Conservation (phyloP, 2,113 vertebrate genomes). For the Phrynosoma blainvillii region DNA sequence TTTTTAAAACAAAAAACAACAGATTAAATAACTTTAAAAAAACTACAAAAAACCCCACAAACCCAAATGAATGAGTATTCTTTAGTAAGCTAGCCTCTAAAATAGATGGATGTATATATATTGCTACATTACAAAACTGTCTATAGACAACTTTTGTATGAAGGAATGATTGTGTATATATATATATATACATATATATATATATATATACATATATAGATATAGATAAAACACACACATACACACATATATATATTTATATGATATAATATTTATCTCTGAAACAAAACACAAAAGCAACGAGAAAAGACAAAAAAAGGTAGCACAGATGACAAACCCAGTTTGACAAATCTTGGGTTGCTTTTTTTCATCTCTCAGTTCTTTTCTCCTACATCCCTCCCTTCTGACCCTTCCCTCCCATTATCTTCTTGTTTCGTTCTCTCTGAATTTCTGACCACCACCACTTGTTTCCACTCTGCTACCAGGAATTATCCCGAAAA, state of each 20-base stretch:
- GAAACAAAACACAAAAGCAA: slow-evolving; percentile 72
- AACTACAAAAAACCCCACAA: slow-evolving; percentile 57
- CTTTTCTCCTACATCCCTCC: slow-evolving; percentile 63
- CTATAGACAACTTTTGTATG: slow-evolving; percentile 77
- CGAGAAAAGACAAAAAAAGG: slow-evolving; percentile 68
- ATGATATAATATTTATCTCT: slow-evolving; percentile 77
- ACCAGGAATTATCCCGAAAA: slow-evolving; percentile 99
- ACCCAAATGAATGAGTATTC: slow-evolving; percentile 71
- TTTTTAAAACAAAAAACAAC: slow-evolving; percentile 33
- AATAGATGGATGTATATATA: slow-evolving; percentile 78
- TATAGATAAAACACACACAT: slow-evolving; percentile 69
- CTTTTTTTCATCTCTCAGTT: slow-evolving; percentile 17
- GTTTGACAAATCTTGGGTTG: slow-evolving; percentile 73
- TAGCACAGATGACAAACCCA: slow-evolving; percentile 80
- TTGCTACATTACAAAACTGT: slow-evolving; percentile 75
- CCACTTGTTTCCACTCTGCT: slow-evolving; percentile 92
- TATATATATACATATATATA: slow-evolving; percentile 76
- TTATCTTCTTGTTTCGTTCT: slow-evolving; percentile 71
- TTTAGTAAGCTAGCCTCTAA: slow-evolving; percentile 76
- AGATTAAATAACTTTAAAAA: slow-evolving; percentile 57
- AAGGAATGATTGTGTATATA: slow-evolving; percentile 82
- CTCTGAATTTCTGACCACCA: slow-evolving; percentile 79
- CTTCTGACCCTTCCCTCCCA: slow-evolving; percentile 25
- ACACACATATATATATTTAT: slow-evolving; percentile 73
- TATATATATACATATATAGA: slow-evolving; percentile 72